Conservation (phyloP, 2,113 vertebrate genomes). For the Hemicordylus capensis region DNA sequence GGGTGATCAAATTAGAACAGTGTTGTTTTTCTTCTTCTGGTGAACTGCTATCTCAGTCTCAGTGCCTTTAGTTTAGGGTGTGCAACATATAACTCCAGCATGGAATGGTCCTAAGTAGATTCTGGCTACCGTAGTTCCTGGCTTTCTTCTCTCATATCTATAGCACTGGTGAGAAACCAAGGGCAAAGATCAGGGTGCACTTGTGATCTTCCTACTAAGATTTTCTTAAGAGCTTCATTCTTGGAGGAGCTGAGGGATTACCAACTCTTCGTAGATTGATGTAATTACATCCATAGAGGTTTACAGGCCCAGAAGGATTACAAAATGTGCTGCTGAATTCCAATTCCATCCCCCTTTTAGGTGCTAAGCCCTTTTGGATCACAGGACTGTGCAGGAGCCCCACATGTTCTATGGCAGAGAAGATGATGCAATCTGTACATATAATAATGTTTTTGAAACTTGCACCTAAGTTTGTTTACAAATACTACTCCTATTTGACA, state of each 20-base stretch:
- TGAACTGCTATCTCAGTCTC: background rate
- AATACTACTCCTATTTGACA: accelerated
- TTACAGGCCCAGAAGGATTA: background rate
- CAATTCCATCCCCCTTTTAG: background rate
- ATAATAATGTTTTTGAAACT: background rate
- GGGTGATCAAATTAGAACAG: background rate
- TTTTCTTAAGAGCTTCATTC: background rate
- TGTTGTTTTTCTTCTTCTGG: background rate
- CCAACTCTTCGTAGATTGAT: background rate
- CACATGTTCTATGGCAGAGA: accelerated
- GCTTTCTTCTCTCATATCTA: background rate
- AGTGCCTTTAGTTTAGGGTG: background rate
- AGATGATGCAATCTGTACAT: background rate
- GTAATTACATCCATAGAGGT: background rate
- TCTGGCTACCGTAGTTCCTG: background rate
- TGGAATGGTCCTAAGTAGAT: background rate
- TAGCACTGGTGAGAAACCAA: background rate
- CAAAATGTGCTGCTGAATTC: background rate
- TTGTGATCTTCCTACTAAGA: background rate
- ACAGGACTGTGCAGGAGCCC: too few relatives aligned
- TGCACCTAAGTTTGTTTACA: background rate
- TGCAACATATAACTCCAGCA: background rate
- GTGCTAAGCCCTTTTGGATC: background rate
- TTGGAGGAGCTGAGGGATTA: background rate
- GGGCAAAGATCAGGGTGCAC: background rate